Base-by-base conservation (phyloP, 2,888 invertebrate genomes). In the Ornithoptera priamus region DNA sequence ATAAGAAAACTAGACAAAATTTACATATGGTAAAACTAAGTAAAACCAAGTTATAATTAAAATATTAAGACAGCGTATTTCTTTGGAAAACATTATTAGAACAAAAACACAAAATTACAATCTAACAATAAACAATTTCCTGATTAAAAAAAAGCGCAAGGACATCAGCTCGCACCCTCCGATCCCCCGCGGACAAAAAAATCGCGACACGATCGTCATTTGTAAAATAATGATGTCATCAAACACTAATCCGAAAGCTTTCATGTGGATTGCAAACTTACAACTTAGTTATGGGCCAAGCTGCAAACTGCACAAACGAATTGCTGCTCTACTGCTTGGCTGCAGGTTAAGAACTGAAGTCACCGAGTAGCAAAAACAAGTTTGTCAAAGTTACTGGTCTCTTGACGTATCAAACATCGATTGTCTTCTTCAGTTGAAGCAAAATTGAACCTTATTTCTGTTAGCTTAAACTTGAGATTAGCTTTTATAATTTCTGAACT, bases 191-290 rank as follows among this genome's bases (percentile, higher is more conserved):
- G 85, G 80, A 85, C 80, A 75, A 76, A 82, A 82, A 84, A 88
- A 89, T 89, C 85, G 90, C 87, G 83, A 91, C 89, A 85, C 86
- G 88, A 91, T 88, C 84, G 87, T 88, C 88, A 88, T 92, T 88
- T 84, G 85, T 82, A 85, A 89, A 91, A 91, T 92, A 92, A 92
- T 92, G 92, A 92, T 85, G 90, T 92, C 92, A 92, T 92, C 92
- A 92, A 92, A 92, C 90, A 89, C 92, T 92, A 92, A 92, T 92
- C 91, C 89, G 78, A 87, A 89, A 90, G 92, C 92, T 92, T 92
- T 92, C 92, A 90, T 91, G 90, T 90, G 92, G 90, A 92, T 92
- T 92, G 90, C 85, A 20, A 46, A 61, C 46, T 46, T n/a, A 22
- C 30, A 53, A 22, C 20, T 50, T 62, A 20, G 20, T 22, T 22